Base-by-base conservation (phyloP, 92 coral and sea anemone genomes). In the Chrysogorgia sp. region DNA sequence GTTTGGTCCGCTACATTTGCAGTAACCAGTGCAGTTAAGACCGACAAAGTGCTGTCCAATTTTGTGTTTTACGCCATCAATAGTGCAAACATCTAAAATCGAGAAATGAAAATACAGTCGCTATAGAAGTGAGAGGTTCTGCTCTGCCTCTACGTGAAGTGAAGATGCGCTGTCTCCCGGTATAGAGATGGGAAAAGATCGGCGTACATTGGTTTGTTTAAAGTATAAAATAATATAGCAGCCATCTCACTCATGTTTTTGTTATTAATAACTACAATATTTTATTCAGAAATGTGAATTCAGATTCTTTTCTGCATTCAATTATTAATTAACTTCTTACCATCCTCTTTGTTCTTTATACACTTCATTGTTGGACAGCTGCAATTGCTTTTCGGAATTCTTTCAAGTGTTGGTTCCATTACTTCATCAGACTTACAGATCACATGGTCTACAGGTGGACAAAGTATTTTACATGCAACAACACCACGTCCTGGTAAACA, bases 51-150 rank as follows among this genome's bases (percentile, higher is more conserved):
- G 24, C 47, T 52, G 41, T 7, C 77, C 77, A 31, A 52, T 22
- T 71, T 71, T 71, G 62, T 71, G 45, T 31, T 26, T 71, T 71
- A 47, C 62, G 3, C 77, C 77, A 30, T 10, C 14, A 71, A 71
- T 10, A n/a, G 28, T 29, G 29, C 77, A 71, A 41, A 67, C n/a
- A n/a, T 67, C 74, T 67, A 40, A 67, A 34, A 35, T 32, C n/a
- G n/a, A n/a, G n/a, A n/a, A n/a, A n/a, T n/a, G n/a, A n/a, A n/a
- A n/a, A n/a, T n/a, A n/a, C n/a, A n/a, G n/a, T n/a, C n/a, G n/a
- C n/a, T n/a, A n/a, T n/a, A n/a, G n/a, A n/a, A n/a, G n/a, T n/a
- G n/a, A n/a, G n/a, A n/a, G n/a, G n/a, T n/a, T n/a, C n/a, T n/a
- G n/a, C n/a, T n/a, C n/a, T n/a, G n/a, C n/a, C n/a, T n/a, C n/a